A percentile compares a stretch with the other conserved stretches of the same genome.
Conservation (phyloP, 2,888 invertebrate genomes). For the Abrostola triplasia region DNA sequence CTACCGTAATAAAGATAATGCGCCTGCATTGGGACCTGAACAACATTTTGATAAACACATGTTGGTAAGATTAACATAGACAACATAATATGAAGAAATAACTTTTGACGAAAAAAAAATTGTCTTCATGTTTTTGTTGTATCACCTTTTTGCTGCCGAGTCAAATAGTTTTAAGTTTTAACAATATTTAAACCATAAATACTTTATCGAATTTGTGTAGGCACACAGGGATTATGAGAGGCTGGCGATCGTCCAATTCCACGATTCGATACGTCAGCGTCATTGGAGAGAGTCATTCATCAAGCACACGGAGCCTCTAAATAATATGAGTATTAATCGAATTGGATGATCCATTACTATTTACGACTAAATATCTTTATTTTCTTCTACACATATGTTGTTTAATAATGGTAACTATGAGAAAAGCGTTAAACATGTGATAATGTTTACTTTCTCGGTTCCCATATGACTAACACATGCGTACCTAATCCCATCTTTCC, state of each 20-base stretch:
- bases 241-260: constrained; percentile 62
- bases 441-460: neutral
- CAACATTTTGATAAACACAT: neutral
- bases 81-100: neutral
- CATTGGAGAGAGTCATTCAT: constrained; percentile 51
- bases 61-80: neutral
- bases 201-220: constrained; percentile 19
- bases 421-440: neutral
- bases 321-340: neutral
- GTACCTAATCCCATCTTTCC: constrained; percentile 25
- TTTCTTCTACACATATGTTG: constrained; percentile 9
- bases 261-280: constrained; percentile 54
- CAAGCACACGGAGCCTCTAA: constrained; percentile 29
- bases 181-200: constrained; percentile 6
- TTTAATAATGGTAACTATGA: neutral
- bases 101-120: neutral
- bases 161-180: neutral
- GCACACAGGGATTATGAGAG: constrained; percentile 14
- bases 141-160: too few species aligned
- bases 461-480: constrained; percentile 31
- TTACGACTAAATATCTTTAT: neutral
- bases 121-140: neutral
- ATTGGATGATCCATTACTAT: constrained; percentile 5
- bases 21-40: neutral
- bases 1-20: neutral